Evolutionary conservation across 2,888 invertebrate species (phyloP).

Genomic region (Lasiommata megera): DNA sequence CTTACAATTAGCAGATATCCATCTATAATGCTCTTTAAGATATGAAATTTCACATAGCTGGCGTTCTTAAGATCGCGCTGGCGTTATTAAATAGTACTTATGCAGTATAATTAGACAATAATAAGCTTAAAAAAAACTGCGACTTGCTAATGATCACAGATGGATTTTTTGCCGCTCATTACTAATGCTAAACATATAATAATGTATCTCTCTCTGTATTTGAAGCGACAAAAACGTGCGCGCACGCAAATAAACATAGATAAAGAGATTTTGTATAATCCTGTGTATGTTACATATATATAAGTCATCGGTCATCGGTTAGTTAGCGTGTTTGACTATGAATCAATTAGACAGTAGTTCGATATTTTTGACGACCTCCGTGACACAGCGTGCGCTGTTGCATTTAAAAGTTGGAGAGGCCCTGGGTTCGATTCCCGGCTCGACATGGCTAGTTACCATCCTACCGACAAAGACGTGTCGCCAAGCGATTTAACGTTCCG

Average conservation of each 20-base stretch:
- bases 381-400: too few relatives aligned
- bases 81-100: constrained; percentile 16
- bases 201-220: neutral
- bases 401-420: too few relatives aligned
- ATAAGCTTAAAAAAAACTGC: constrained; percentile 20
- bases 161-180: constrained; percentile 8
- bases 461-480: too few relatives aligned
- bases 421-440: too few relatives aligned
- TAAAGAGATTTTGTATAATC: neutral
- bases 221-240: neutral
- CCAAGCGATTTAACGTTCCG: too few relatives aligned
- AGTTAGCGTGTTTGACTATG: too few relatives aligned
- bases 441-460: too few relatives aligned
- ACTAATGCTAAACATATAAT: neutral
- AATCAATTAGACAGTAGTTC: too few relatives aligned
- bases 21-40: constrained; percentile 2
- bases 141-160: constrained; percentile 5
- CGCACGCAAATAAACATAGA: neutral
- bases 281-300: too few relatives aligned
- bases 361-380: too few relatives aligned
- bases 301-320: too few relatives aligned
- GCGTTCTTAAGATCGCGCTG: constrained; percentile 18
- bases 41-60: constrained; percentile 12
- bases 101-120: constrained; percentile 31
- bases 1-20: neutral